Percentiles rank a stretch among this genome's conserved stretches.
Evolutionary conservation across 2,888 invertebrate genomes (phyloP).

Genomic region (Tiphia femorata): DNA sequence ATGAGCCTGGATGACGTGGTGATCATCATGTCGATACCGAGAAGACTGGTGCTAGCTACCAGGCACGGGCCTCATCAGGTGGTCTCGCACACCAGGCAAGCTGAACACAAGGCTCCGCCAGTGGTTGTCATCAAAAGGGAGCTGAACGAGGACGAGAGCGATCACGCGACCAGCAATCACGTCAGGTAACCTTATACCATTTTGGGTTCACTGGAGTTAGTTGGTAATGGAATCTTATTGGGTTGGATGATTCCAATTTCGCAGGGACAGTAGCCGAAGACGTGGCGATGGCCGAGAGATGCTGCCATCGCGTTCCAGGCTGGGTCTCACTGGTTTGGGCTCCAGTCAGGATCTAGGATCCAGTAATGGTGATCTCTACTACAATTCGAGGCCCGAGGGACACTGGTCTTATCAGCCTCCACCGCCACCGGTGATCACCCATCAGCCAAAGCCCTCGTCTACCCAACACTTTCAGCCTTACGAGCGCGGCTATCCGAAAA

Average conservation of each 20-base stretch:
- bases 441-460: conserved; percentile 84
- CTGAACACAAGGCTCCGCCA: conserved; percentile 88
- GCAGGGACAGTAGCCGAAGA: conserved; percentile 61
- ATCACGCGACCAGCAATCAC: conserved; percentile 68
- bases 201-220: neutral
- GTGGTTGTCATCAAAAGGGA: conserved; percentile 93
- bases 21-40: conserved; percentile 98
- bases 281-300: conserved; percentile 85
- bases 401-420: conserved; percentile 80
- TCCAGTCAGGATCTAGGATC: conserved; percentile 69
- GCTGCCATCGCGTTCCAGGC: conserved; percentile 80
- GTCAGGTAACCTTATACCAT: conserved; percentile 55
- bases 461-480: conserved; percentile 89
- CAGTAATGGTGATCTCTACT: conserved; percentile 82
- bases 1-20: conserved; percentile 99
- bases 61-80: conserved; percentile 74
- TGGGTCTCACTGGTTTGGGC: conserved; percentile 75
- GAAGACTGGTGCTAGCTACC: conserved; percentile 93
- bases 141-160: conserved; percentile 84
- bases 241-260: conserved; percentile 15
- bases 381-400: conserved; percentile 79
- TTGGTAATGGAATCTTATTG: neutral
- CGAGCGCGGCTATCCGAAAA: conserved; percentile 88
- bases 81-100: conserved; percentile 62
- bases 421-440: conserved; percentile 87